Evolutionary conservation across 2,113 vertebrate species (phyloP), one percentile per base, ranked within the genome.

Genomic region (Chaenocephalus aceratus): DNA sequence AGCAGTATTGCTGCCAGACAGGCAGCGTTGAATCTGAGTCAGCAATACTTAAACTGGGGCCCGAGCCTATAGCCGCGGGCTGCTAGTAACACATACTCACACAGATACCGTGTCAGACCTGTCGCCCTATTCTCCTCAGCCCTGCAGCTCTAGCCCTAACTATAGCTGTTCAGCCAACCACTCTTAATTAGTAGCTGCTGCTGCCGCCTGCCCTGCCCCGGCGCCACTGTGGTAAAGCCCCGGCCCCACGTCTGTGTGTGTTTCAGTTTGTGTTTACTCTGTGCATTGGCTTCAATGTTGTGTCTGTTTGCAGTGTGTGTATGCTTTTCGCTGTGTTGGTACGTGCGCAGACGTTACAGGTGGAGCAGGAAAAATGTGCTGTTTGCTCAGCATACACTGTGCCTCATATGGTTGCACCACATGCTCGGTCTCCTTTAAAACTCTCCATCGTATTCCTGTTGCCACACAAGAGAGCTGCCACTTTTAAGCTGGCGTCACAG

Each of bases 151-250:
- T 45, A 85, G 69, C 63, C 64, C 74, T 85, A 89, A 91, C 93
- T 88, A 88, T 85, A 88, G 66, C 84, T 87, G 86, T 65, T 92
- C 91, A 92, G 83, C 81, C 89, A 87, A 86, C 86, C 84, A 74
- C 77, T 89, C 86, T 89, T 94, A 93, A 94, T 94, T 91, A 92
- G 89, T 94, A 93, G 91, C 88, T 93, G 87, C 86, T 78, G 88
- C 85, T 77, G 90, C 85, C 1, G 91, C 77, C 84, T 82, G 89
- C 85, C 82, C 89, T 86, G 72, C 88, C 89, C 86, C 75, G 91
- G 93, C 93, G 90, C 91, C 93, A 88, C 88, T 82, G 86, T 86
- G 89, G 86, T 88, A 63, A 91, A 91, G 86, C 89, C 92, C 92
- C 91, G 59, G 79, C 82, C 90, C 78, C 89, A 53, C 18, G 59